phyloP scores from a whole-genome alignment of 1,140 invertebrate species.

The Dryas iulia region DNA sequence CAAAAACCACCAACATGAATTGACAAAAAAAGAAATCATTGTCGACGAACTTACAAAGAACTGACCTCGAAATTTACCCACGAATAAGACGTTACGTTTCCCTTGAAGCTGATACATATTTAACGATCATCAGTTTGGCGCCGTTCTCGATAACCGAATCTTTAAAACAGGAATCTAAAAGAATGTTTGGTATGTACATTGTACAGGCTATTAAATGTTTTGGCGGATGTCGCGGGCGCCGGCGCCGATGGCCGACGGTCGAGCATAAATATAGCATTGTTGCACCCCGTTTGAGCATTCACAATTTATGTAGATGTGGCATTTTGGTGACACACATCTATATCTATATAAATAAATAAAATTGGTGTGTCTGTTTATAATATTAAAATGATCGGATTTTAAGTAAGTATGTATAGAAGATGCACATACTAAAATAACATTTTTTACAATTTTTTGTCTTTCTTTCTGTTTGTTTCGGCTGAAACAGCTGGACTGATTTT shows the following conservation, averaged over 20 bases:
- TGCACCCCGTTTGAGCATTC: constrained; percentile 35
- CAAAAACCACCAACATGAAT: background rate
- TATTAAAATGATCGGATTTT: no score
- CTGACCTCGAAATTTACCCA: constrained; percentile 7
- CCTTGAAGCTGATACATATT: constrained; percentile 31
- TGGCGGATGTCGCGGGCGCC: constrained; percentile 46
- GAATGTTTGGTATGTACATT: constrained; percentile 60
- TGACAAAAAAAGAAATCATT: background rate
- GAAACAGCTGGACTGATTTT: no score
- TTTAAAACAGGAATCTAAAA: constrained; percentile 57
- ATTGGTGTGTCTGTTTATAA: no score
- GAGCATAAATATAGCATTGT: constrained; percentile 50
- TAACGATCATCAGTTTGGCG: constrained; percentile 28
- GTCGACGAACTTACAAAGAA: constrained; percentile 8
- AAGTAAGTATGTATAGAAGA: no score
- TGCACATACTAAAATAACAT: no score
- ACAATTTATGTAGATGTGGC: constrained; percentile 31
- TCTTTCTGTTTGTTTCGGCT: no score
- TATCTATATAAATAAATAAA: background rate
- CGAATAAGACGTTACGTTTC: constrained; percentile 24
- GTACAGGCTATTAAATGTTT: constrained; percentile 57
- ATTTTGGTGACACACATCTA: constrained; percentile 35
- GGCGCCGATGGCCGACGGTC: constrained; percentile 30
- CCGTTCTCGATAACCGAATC: constrained; percentile 40
- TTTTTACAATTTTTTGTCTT: no score